Percentiles rank a stretch among this genome's conserved stretches.
Evolutionary conservation across 64 coral and sea anemone species (phyloP).

Genomic region (Montipora cactus): DNA sequence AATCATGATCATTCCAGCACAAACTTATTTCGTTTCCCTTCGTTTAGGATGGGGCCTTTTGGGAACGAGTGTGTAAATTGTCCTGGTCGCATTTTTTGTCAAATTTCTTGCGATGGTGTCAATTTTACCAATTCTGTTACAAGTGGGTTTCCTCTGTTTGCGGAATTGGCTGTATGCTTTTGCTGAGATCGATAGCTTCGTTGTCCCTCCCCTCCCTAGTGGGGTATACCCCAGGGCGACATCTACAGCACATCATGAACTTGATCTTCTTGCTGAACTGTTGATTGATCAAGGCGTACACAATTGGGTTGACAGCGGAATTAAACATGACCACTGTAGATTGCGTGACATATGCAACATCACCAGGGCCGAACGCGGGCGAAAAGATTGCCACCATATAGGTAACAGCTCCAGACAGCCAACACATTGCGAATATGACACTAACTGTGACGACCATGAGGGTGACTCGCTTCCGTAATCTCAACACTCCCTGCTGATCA

Average conservation of each 20-base stretch:
- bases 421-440: not conserved
- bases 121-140: not conserved
- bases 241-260: constrained; percentile 2
- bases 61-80: too few relatives aligned
- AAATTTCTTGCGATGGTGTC: too few relatives aligned
- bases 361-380: not conserved
- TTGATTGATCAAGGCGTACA: not conserved
- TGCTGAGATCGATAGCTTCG: not conserved
- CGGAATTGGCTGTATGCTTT: not conserved
- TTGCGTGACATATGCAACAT: not conserved
- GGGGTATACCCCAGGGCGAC: not conserved
- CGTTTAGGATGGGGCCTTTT: too few relatives aligned
- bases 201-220: not conserved
- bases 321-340: not conserved
- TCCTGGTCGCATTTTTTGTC: too few relatives aligned
- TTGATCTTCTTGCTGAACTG: constrained; percentile 13
- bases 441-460: not conserved
- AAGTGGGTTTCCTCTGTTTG: not conserved
- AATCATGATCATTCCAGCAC: too few relatives aligned
- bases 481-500: not conserved
- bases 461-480: not conserved
- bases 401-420: not conserved
- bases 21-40: too few relatives aligned
- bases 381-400: not conserved
- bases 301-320: not conserved